Evolutionary conservation across 1,140 invertebrate species (phyloP).

Genomic region (Neomicropteryx cornuta): DNA sequence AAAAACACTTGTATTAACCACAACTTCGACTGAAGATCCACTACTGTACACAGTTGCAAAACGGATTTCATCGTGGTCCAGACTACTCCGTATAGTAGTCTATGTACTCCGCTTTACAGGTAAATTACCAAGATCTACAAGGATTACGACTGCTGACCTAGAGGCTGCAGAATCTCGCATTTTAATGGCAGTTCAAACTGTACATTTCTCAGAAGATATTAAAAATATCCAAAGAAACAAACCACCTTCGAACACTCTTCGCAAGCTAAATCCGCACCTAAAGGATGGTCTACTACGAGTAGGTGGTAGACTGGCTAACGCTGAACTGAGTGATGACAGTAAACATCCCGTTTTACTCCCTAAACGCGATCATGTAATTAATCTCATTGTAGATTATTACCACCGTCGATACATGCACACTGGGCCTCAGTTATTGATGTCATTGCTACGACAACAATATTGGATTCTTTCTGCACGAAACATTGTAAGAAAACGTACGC

Average conservation of each 20-base stretch:
- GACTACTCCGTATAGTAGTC: background rate
- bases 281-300: constrained; percentile 24
- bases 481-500: constrained; percentile 10
- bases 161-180: background rate
- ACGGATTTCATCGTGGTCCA: background rate
- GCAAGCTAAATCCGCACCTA: constrained; percentile 22
- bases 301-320: constrained; percentile 22
- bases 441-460: constrained; percentile 16
- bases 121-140: background rate
- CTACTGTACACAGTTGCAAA: background rate
- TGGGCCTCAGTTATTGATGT: constrained; percentile 14
- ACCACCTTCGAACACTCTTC: constrained; percentile 7
- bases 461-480: constrained; percentile 18
- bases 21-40: background rate
- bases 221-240: too few species aligned
- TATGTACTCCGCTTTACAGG: background rate
- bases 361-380: constrained; percentile 12
- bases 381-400: constrained; percentile 17
- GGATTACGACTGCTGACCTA: background rate
- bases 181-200: background rate
- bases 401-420: constrained; percentile 19
- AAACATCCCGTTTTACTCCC: constrained; percentile 13
- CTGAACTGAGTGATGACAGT: constrained; percentile 10
- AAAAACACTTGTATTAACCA: background rate
- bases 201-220: too few species aligned